These are phyloP conservation scores for Zaprionus kolodkinae DNA, from an alignment of 1,140 invertebrate species.

Conservation along the genomic window DNA sequence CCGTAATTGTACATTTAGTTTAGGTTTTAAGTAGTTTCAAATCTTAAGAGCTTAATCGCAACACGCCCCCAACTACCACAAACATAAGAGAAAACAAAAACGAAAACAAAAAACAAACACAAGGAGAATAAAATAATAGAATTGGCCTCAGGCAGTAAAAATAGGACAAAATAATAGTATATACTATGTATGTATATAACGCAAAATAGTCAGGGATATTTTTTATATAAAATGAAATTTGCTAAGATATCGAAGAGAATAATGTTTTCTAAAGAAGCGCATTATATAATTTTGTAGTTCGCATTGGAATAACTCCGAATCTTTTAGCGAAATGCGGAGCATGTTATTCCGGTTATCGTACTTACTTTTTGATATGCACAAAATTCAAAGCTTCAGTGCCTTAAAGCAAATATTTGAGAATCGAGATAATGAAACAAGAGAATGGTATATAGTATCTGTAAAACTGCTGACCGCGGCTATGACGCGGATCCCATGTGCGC, in stretches of 20 bases:
- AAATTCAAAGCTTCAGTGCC: slow-evolving; percentile 83
- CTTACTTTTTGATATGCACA: slow-evolving; percentile 72
- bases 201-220: slow-evolving; percentile 81
- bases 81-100: slow-evolving; percentile 17
- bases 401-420: slow-evolving; percentile 71
- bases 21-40: slow-evolving; percentile 52
- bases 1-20: slow-evolving; percentile 67
- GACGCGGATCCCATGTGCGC: slow-evolving; percentile 41
- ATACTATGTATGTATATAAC: slow-evolving; percentile 30
- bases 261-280: slow-evolving; percentile 52
- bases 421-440: slow-evolving; percentile 31
- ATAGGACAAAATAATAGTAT: slow-evolving; percentile 33
- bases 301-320: slow-evolving; percentile 31
- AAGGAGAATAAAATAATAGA: slow-evolving; percentile 50
- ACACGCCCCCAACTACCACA: slow-evolving; percentile 43
- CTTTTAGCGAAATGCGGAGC: slow-evolving; percentile 4
- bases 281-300: slow-evolving; percentile 59
- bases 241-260: slow-evolving; percentile 41
- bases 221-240: slow-evolving; percentile 73
- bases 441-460: slow-evolving; percentile 25
- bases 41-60: slow-evolving; percentile 68
- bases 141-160: slow-evolving; percentile 70
- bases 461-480: slow-evolving; percentile 45
- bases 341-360: slow-evolving; percentile 36
- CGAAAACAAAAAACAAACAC: slow-evolving; percentile 12